Evolutionary conservation across 2,888 invertebrate species (phyloP).

Genomic region (Kryphioiulus occultus): DNA sequence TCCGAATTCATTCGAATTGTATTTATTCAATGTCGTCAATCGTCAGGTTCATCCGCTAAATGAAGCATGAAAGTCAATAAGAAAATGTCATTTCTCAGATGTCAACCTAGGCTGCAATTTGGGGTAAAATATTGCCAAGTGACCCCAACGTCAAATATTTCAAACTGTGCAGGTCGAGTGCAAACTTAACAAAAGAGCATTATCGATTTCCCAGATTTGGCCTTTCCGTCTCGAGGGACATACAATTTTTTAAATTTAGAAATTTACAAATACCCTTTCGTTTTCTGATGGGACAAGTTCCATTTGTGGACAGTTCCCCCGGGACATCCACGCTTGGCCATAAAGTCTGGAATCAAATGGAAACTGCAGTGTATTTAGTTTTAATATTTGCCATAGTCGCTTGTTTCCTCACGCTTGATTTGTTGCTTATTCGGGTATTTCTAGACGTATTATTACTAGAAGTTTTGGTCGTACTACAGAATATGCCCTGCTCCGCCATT

Average conservation of each 20-base stretch:
- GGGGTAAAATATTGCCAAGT: conserved; percentile 14
- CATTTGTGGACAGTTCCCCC: neutral
- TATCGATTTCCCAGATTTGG: conserved; percentile 21
- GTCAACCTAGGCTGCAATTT: neutral
- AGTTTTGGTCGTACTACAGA: too few species aligned
- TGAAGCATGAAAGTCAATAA: conserved; percentile 20
- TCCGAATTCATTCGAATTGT: neutral
- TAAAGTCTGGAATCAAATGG: neutral
- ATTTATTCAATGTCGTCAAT: conserved; percentile 14
- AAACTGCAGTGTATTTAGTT: neutral
- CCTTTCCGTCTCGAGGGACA: neutral
- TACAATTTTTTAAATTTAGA: neutral
- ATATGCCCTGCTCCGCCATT: too few species aligned
- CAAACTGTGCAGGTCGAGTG: neutral
- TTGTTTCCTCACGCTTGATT: neutral
- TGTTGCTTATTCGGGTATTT: neutral
- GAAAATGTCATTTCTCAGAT: neutral
- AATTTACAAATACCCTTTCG: neutral
- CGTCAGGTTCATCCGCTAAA: conserved; percentile 1
- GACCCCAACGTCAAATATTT: neutral
- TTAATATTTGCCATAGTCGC: neutral
- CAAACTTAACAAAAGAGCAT: neutral
- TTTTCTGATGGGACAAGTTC: neutral
- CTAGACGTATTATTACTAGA: too few species aligned
- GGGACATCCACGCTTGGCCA: neutral